These are phyloP conservation scores for Trissolcus brochymenae DNA, from an alignment of 2,888 invertebrate genomes.

Conservation along the genomic window DNA sequence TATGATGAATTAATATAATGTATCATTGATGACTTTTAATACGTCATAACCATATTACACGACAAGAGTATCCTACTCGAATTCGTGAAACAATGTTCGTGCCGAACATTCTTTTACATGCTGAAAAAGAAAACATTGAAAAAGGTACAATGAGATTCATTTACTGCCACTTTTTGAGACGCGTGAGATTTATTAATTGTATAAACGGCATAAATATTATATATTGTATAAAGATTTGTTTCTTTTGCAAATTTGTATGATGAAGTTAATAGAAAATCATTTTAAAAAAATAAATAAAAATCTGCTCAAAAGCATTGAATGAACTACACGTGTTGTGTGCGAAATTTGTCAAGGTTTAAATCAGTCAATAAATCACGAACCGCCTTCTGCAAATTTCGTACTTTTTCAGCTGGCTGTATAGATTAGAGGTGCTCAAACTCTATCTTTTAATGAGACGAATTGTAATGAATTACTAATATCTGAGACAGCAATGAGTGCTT, in stretches of 20 bases:
- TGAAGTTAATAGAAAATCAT: not conserved
- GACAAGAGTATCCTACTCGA: slow-evolving; percentile 21
- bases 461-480: slow-evolving; percentile 31
- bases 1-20: slow-evolving; percentile 2
- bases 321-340: slow-evolving; percentile 38
- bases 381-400: slow-evolving; percentile 52
- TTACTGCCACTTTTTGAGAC: slow-evolving; percentile 56
- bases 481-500: slow-evolving; percentile 1
- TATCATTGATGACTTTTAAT: not conserved
- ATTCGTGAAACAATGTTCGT: slow-evolving; percentile 14
- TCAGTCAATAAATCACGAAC: slow-evolving; percentile 32
- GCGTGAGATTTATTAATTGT: slow-evolving; percentile 31
- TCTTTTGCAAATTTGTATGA: slow-evolving; percentile 16
- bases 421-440: slow-evolving; percentile 55
- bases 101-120: not conserved
- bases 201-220: slow-evolving; percentile 12
- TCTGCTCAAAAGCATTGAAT: slow-evolving; percentile 57
- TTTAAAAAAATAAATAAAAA: slow-evolving; percentile 10
- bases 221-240: slow-evolving; percentile 19
- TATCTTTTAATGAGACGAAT: slow-evolving; percentile 41
- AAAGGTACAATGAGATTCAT: slow-evolving; percentile 45
- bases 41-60: slow-evolving; percentile 40
- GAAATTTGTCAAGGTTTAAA: slow-evolving; percentile 37
- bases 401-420: slow-evolving; percentile 49
- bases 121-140: slow-evolving; percentile 12